phyloP scores from a whole-genome alignment of 1,140 invertebrate species.

The Varroa destructor region DNA sequence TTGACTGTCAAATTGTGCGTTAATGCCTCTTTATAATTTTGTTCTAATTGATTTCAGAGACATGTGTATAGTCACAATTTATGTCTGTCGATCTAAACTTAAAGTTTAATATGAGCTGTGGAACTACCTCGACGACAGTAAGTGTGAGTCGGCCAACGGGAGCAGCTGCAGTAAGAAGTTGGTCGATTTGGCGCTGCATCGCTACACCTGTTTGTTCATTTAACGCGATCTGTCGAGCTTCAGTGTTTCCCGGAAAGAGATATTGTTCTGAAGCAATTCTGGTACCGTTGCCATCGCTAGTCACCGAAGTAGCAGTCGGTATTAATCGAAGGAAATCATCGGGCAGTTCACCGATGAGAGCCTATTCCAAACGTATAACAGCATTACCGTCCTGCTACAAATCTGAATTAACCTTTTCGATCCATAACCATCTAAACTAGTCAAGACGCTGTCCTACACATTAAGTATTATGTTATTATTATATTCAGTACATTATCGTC shows the following conservation, averaged over 20 bases:
- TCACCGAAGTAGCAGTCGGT: conserved; percentile 37
- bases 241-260: conserved; percentile 36
- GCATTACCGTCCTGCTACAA: no score
- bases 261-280: not conserved
- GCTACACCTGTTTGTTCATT: conserved; percentile 65
- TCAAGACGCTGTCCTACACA: no score
- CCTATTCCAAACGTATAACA: not conserved
- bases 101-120: not conserved
- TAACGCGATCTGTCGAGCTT: conserved; percentile 55
- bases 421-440: no score
- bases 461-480: no score
- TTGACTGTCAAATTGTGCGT: not conserved
- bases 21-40: conserved; percentile 34
- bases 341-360: conserved; percentile 57
- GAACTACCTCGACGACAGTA: conserved; percentile 59
- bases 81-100: conserved; percentile 26
- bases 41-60: conserved; percentile 15
- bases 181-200: conserved; percentile 58
- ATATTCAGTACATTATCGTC: no score
- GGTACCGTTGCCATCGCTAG: not conserved
- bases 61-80: conserved; percentile 33
- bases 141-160: conserved; percentile 60
- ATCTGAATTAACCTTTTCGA: no score
- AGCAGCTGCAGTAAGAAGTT: conserved; percentile 46
- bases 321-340: conserved; percentile 60